phyloP scores from a whole-genome alignment of 1,140 invertebrate species.

The Philopotamus ludificatus region DNA sequence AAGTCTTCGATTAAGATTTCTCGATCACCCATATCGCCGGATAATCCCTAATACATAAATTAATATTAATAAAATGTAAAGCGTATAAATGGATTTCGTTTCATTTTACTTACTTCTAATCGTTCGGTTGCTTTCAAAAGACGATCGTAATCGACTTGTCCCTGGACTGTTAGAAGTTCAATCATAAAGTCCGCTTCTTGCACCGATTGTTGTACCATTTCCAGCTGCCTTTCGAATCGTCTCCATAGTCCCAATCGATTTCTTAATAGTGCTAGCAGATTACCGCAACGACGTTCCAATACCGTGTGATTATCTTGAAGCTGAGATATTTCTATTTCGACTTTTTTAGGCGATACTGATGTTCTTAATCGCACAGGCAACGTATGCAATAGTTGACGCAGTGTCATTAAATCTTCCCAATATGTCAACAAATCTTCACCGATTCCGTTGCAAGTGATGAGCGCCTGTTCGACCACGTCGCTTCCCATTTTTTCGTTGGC shows the following conservation, averaged over 20 bases:
- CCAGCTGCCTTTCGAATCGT: conserved; percentile 71
- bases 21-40: conserved; percentile 63
- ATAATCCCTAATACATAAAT: conserved; percentile 56
- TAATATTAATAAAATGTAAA: background rate
- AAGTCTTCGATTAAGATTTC: conserved; percentile 71
- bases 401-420: conserved; percentile 73
- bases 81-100: background rate
- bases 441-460: conserved; percentile 65
- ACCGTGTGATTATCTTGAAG: conserved; percentile 70
- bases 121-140: conserved; percentile 76
- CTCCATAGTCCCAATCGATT: conserved; percentile 68
- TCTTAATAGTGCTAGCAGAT: conserved; percentile 64
- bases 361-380: conserved; percentile 69
- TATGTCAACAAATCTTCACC: conserved; percentile 64
- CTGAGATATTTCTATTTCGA: conserved; percentile 72
- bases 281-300: conserved; percentile 66
- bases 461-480: conserved; percentile 67
- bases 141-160: conserved; percentile 76
- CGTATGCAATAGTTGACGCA: conserved; percentile 72
- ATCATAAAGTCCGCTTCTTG: conserved; percentile 84
- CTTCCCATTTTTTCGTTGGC: conserved; percentile 67
- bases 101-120: conserved; percentile 65
- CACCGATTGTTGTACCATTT: conserved; percentile 74
- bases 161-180: conserved; percentile 75
- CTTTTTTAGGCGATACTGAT: conserved; percentile 69